Percentiles rank a stretch among this genome's conserved stretches.
phyloP scores from a whole-genome alignment of 2,113 vertebrate genomes.

The Camelus dromedarius region DNA sequence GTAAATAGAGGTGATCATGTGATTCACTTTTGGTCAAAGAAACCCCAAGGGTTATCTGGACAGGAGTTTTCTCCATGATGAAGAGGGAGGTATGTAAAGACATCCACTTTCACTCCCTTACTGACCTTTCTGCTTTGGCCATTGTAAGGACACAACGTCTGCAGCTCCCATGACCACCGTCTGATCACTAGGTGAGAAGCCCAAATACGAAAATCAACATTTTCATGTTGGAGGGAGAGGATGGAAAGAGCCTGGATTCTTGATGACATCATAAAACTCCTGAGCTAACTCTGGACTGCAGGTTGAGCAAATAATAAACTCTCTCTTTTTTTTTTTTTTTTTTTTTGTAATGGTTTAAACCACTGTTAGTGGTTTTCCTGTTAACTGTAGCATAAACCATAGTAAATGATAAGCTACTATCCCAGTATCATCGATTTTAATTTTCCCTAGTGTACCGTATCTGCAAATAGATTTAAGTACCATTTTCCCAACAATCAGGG shows the following conservation, averaged over 20 bases:
- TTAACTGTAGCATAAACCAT: not conserved
- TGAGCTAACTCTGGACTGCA: not conserved
- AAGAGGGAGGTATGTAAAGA: not conserved
- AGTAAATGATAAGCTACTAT: not conserved
- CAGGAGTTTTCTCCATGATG: not conserved
- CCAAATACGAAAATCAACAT: not conserved
- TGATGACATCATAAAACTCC: not conserved
- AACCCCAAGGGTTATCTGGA: not conserved
- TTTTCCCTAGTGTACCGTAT: not conserved
- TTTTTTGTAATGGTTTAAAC: not conserved
- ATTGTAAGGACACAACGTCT: not conserved
- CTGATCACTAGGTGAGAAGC: not conserved
- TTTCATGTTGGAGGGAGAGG: not conserved
- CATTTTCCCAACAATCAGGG: conserved; percentile 1
- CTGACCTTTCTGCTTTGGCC: not conserved
- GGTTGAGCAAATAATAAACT: not conserved
- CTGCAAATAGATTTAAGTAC: not conserved
- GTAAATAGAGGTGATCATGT: not conserved
- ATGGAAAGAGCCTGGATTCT: not conserved
- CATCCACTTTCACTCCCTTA: not conserved
- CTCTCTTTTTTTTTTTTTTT: not conserved
- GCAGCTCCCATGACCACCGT: not conserved
- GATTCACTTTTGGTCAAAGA: not conserved
- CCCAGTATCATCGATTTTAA: not conserved
- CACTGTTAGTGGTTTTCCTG: conserved; percentile 15